These are phyloP conservation scores for Poecilia picta DNA, from an alignment of 2,797 vertebrate genomes.

Conservation along the genomic window DNA sequence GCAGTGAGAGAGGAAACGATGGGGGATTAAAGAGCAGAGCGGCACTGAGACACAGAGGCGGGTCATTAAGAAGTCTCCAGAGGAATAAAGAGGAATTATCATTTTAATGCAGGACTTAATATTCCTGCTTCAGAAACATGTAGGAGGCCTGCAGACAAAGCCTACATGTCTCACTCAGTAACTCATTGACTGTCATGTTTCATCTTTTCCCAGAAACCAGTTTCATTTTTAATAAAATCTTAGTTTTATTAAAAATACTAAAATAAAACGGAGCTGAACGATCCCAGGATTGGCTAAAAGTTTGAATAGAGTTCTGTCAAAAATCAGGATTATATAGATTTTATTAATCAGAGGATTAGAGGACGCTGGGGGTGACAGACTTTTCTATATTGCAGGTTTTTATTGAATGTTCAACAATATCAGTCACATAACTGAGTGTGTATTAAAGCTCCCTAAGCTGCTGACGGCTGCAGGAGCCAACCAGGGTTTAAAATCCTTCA, in stretches of 20 bases:
- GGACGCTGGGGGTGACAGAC: background rate
- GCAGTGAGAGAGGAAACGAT: constrained; percentile 58
- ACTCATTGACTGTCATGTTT: background rate
- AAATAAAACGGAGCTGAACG: background rate
- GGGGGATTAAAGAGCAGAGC: constrained; percentile 56
- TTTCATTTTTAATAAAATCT: too few species aligned
- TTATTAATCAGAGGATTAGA: background rate
- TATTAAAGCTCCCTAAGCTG: background rate
- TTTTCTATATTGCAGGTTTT: background rate
- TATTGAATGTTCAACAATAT: background rate
- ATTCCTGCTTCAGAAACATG: constrained; percentile 49
- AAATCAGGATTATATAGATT: background rate
- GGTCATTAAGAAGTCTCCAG: constrained; percentile 61
- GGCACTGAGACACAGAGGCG: constrained; percentile 32
- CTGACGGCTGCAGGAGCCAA: background rate
- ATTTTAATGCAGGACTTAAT: constrained; percentile 61
- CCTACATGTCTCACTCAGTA: constrained; percentile 12
- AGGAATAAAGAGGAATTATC: constrained; percentile 61
- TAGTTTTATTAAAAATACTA: background rate
- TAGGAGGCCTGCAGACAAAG: constrained; percentile 20
- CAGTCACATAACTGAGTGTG: background rate
- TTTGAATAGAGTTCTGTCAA: background rate
- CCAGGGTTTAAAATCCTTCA: background rate
- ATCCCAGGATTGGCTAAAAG: background rate
- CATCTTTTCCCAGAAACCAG: background rate